Evolutionary conservation across 2,797 vertebrate genomes (phyloP), one percentile per base, ranked within the genome.

Genomic region (Octomys mimax): DNA sequence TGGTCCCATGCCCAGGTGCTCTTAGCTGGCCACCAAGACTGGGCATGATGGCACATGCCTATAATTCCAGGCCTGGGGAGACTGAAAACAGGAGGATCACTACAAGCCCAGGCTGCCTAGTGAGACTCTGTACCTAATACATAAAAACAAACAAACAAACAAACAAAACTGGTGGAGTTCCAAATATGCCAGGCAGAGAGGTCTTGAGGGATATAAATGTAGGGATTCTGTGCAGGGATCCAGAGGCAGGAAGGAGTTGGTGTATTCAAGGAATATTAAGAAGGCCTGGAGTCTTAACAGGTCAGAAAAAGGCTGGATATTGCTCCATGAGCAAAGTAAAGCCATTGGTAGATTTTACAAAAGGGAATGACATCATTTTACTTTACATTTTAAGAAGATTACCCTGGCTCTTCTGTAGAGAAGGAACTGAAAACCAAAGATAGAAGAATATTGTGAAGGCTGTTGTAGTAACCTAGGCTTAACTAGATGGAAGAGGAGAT

Each of bases 311-410:
- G n/a, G 12, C 71, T 90, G 57, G 19, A 31, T 81, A 19, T 85
- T 70, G 77, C 46, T 85, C 46, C 61, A 82, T 54, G 66, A 28
- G 46, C 42, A 92, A 93, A 85, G 7, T 77, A 54, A 96, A 91
- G n/a, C 49, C 12, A 49, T 28, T 42, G 24, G 24, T 0, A 19
- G 26, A 71, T 84, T 92, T 94, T 70, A 84, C n/a, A 86, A 13
- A 75, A 11, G 33, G 21, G 3, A 88, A 94, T 85, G 64, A 62
- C 24, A 24, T 71, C 39, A 81, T 64, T 96, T 61, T 28, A 94
- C 70, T 88, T 92, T 59, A 78, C 10, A 70, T 82, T 90, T 66
- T 70, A 59, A 89, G 93, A 91, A 89, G 36, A 59, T 77, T 28
- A 78, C 61, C 71, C 26, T 95, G 59, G 79, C 39, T 66, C 2